Base-by-base conservation (phyloP, 2,797 vertebrate genomes). In the Moxostoma hubbsi region DNA sequence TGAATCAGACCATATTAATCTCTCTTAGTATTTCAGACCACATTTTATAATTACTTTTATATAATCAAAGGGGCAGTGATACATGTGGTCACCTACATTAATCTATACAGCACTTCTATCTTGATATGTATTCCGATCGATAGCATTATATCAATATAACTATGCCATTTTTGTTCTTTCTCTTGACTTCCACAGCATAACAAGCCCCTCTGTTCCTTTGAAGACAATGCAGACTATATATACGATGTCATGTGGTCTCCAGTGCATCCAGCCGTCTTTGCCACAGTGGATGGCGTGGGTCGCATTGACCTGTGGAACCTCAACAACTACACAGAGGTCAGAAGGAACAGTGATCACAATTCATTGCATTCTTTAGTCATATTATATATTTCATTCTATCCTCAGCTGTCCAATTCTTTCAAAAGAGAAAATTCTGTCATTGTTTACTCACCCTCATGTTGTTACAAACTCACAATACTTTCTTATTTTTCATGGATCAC, bases 161-260 rank as follows among this genome's bases (percentile, higher is more conserved):
- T 65, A 7, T 47, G 65, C 45, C 85, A 85, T 82, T 36, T 36
- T 36, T 36, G 36, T 36, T 86, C 84, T 83, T 81, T 86, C 87
- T 92, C 79, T 92, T 89, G 89, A 88, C 86, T 65, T 87, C 87
- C 81, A 69, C 94, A 96, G 95, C 93, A 95, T 90, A 94, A 95
- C 93, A 95, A 95, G 92, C 93, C 94, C 85, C 93, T 96, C 81
- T 95, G 94, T 93, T 96, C 95, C 89, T 96, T 96, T 91, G 95
- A 96, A 93, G 95, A 96, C 92, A 96, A 95, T 79, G 94, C 94
- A 57, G 95, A 96, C 92, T 95, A 95, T 86, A 93, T 96, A 88
- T 96, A 95, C 88, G 95, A 96, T 80, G 94, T 95, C 89, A 95
- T 94, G 93, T 96, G 95, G 95, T 96, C 95, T 81, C 95, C 95